Percentiles rank a stretch among this genome's conserved stretches.
Conservation (phyloP, 2,113 vertebrate genomes). For the Thymallus thymallus region DNA sequence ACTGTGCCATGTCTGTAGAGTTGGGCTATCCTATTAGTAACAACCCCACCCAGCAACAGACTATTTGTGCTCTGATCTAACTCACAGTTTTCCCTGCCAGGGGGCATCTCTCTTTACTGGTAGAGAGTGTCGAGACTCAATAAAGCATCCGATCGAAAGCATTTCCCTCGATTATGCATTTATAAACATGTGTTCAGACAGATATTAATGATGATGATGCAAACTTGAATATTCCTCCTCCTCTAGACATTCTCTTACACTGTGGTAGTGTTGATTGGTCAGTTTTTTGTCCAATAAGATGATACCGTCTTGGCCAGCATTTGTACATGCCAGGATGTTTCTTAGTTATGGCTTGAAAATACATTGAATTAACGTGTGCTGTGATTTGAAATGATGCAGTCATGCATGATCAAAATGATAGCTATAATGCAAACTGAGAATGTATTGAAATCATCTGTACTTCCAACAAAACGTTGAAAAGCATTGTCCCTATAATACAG, state of each 20-base stretch:
- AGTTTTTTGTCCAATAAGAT: background rate
- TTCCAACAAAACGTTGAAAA: background rate
- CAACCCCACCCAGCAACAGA: constrained; percentile 1
- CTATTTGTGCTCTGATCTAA: background rate
- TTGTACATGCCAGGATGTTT: background rate
- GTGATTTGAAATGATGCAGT: too few species aligned
- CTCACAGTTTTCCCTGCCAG: background rate
- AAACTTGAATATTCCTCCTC: background rate
- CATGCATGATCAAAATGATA: too few species aligned
- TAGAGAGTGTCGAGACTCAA: background rate
- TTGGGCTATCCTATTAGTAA: background rate
- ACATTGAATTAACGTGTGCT: background rate
- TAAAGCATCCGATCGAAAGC: too few species aligned
- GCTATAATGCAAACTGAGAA: too few species aligned
- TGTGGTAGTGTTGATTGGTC: constrained; percentile 5
- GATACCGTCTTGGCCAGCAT: background rate
- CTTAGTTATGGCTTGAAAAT: constrained; percentile 3
- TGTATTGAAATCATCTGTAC: too few species aligned
- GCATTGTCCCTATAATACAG: background rate
- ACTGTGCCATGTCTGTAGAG: background rate
- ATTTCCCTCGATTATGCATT: background rate
- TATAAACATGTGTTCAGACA: background rate
- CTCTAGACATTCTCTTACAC: background rate
- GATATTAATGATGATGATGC: background rate
- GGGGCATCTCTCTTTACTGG: background rate